Evolutionary conservation across 2,113 vertebrate genomes (phyloP).

Genomic region (Saguinus midas): DNA sequence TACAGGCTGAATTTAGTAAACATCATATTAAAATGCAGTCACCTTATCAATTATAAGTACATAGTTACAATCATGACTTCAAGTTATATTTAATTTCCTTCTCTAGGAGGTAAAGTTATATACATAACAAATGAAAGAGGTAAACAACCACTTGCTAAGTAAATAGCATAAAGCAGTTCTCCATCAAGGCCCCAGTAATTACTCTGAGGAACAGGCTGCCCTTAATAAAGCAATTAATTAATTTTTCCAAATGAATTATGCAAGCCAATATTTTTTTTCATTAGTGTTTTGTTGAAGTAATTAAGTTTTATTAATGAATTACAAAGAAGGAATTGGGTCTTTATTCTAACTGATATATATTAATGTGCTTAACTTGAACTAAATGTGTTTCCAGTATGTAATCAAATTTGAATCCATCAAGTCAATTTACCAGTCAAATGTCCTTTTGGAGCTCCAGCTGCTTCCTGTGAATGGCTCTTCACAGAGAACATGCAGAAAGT

Average conservation of each 20-base stretch:
- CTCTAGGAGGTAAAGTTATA: conserved; percentile 66
- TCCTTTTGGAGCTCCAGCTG: conserved; percentile 75
- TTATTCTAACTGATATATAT: conserved; percentile 79
- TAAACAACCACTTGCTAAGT: conserved; percentile 85
- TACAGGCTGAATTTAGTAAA: conserved; percentile 48
- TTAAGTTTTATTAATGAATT: conserved; percentile 86
- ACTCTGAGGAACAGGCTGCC: conserved; percentile 77
- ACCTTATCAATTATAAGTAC: conserved; percentile 70
- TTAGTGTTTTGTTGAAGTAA: conserved; percentile 83
- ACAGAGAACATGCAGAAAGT: conserved; percentile 61
- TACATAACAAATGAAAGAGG: conserved; percentile 78
- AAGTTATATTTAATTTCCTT: conserved; percentile 74
- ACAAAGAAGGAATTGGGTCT: conserved; percentile 82
- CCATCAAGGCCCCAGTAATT: conserved; percentile 81
- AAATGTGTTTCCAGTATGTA: conserved; percentile 82
- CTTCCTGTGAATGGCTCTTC: conserved; percentile 71
- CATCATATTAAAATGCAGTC: conserved; percentile 54
- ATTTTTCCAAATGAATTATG: conserved; percentile 84
- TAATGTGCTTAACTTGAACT: conserved; percentile 82
- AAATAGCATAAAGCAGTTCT: conserved; percentile 81
- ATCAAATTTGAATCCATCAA: conserved; percentile 87
- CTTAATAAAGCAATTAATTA: conserved; percentile 87
- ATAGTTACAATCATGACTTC: conserved; percentile 68
- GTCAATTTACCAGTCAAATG: conserved; percentile 81
- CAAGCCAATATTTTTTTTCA: conserved; percentile 84